phyloP scores from a whole-genome alignment of 2,888 invertebrate species.

The Cantharis rufa region DNA sequence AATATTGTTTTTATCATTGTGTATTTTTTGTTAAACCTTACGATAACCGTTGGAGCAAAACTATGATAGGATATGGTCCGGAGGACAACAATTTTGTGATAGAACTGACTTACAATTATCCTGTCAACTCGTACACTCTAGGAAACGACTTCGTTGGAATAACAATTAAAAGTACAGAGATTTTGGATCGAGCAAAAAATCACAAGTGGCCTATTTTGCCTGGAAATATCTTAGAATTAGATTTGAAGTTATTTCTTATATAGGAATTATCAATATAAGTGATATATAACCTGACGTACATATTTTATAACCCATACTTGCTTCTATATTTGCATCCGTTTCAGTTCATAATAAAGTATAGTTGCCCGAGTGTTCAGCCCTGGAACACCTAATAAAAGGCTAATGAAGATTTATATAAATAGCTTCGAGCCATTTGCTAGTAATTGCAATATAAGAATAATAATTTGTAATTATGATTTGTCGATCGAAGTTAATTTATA shows the following conservation, averaged over 20 bases:
- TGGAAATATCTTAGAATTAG: constrained; percentile 62
- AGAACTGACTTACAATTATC: constrained; percentile 97
- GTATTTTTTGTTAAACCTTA: constrained; percentile 75
- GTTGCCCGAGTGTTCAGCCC: too few species aligned
- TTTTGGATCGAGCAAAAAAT: constrained; percentile 71
- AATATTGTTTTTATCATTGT: neutral
- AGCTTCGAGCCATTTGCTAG: too few species aligned
- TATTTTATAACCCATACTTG: too few species aligned
- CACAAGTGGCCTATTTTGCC: constrained; percentile 74
- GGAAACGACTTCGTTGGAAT: constrained; percentile 93
- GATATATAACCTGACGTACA: neutral
- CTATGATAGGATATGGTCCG: constrained; percentile 97
- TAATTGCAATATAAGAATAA: too few species aligned
- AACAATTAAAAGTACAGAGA: constrained; percentile 79
- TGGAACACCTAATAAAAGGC: too few species aligned
- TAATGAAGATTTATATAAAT: too few species aligned
- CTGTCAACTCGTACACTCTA: constrained; percentile 80
- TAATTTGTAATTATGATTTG: too few species aligned
- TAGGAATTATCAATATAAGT: neutral
- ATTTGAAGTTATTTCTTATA: neutral
- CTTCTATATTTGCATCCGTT: too few species aligned
- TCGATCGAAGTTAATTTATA: too few species aligned
- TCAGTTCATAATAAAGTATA: too few species aligned
- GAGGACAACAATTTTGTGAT: constrained; percentile 95
- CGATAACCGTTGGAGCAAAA: constrained; percentile 97